phyloP scores from a whole-genome alignment of 37 sponge, comb jelly and placozoan genomes.

The Aplysina aerophoba region DNA sequence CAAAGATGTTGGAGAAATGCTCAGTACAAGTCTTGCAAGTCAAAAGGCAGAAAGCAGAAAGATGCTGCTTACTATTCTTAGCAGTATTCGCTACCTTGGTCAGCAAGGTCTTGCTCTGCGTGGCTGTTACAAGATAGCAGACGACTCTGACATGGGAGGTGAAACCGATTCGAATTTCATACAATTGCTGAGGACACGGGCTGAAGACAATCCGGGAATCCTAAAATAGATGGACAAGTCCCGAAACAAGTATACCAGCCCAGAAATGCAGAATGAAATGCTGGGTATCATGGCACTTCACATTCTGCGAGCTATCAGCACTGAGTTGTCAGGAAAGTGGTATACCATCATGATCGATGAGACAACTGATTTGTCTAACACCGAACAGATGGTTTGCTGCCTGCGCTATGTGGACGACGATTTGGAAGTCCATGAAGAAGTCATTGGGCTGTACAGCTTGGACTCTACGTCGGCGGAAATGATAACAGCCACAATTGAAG shows the following conservation, averaged over 20 bases:
- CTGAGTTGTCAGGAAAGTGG: neutral
- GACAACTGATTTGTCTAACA: constrained; percentile 33
- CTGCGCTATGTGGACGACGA: constrained; percentile 60
- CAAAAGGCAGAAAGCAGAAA: neutral
- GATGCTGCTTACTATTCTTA: neutral
- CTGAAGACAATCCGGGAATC: neutral
- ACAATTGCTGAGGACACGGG: neutral
- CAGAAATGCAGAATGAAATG: constrained; percentile 20
- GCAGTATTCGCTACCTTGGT: neutral
- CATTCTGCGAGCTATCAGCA: neutral
- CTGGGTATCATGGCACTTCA: neutral
- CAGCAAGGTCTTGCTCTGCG: constrained; percentile 7
- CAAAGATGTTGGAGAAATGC: constrained; percentile 31
- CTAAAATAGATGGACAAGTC: neutral
- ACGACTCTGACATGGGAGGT: neutral
- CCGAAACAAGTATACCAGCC: constrained; percentile 6
- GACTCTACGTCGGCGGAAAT: constrained; percentile 53
- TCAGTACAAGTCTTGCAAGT: neutral
- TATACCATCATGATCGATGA: constrained; percentile 38
- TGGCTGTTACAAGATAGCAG: neutral
- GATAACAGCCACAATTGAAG: constrained; percentile 33
- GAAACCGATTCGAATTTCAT: constrained; percentile 29
- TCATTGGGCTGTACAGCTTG: constrained; percentile 47
- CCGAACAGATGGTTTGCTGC: constrained; percentile 55
- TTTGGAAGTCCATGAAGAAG: constrained; percentile 55